Base-by-base conservation (phyloP, 2,888 invertebrate genomes). In the Agonum fuliginosum region DNA sequence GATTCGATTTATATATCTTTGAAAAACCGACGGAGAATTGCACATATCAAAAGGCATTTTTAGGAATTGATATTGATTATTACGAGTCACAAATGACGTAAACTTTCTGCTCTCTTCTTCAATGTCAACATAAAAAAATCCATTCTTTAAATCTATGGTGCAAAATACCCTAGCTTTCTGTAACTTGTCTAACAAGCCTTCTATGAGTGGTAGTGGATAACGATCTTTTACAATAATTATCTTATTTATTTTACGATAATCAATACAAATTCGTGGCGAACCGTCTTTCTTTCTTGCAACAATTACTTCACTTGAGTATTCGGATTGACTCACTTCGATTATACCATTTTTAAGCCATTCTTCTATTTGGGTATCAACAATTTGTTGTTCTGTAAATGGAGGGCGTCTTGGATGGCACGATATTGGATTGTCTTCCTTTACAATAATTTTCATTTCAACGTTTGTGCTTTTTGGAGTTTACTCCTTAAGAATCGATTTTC, bases 11-110 rank as follows among this genome's bases (percentile, higher is more conserved):
- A 84, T 78, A 58, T 71, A 83, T 8, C 83, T 37, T 17, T 78
- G 81, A 54, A 86, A 43, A 14, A 81, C 81, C 0, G 80, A 46
- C 1, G 81, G 82, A 4, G 81, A 80, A 54, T 81, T 81, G 51
- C 81, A 81, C 3, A 83, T 48, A 3, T 82, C 82, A 46, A 83
- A 83, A 1, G 82, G 82, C 1, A 81, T 80, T 70, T 75, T 80
- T 0, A 62, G n/a, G 41, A 83, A 83, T 30, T 83, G 80, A 67
- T 79, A 82, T 43, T n/a, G n/a, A n/a, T n/a, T n/a, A n/a, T n/a
- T n/a, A n/a, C n/a, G n/a, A n/a, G n/a, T n/a, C n/a, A n/a, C n/a
- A n/a, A n/a, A n/a, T n/a, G n/a, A n/a, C n/a, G n/a, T n/a, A n/a
- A n/a, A n/a, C n/a, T n/a, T n/a, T n/a, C n/a, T n/a, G n/a, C n/a